Evolutionary conservation across 35 echinoderm and acorn worm species (phyloP).

Genomic region (Stichopus chloronotus): DNA sequence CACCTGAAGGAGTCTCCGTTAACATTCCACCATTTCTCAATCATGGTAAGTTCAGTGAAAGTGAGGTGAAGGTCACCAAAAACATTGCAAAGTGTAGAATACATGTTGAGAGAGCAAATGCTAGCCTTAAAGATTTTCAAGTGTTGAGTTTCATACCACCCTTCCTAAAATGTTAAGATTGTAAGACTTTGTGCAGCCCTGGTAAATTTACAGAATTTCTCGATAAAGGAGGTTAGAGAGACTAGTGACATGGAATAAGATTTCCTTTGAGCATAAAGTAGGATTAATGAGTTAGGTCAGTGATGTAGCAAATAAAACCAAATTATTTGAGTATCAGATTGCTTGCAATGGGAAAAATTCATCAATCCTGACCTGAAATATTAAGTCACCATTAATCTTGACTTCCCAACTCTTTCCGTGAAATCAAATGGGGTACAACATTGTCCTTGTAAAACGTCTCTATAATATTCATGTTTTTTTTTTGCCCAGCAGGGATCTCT

Average conservation of each 20-base stretch:
- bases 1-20: constrained; percentile 16
- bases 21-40: constrained; percentile 41
- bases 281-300: neutral
- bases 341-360: neutral
- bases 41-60: constrained; percentile 15
- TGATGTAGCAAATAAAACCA: neutral
- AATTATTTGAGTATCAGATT: neutral
- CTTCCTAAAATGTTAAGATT: constrained; percentile 19
- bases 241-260: constrained; percentile 10
- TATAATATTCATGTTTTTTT: constrained; percentile 45
- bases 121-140: constrained; percentile 15
- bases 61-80: neutral
- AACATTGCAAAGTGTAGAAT: neutral
- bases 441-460: constrained; percentile 47
- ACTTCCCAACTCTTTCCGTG: neutral
- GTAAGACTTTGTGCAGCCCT: constrained; percentile 14
- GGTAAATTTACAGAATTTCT: neutral
- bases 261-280: neutral
- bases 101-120: constrained; percentile 27
- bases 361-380: neutral
- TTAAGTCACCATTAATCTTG: neutral
- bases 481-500: constrained; percentile 8
- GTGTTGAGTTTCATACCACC: neutral
- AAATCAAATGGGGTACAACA: constrained; percentile 29
- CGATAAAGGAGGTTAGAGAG: neutral